phyloP scores from a whole-genome alignment of 2,797 vertebrate species.

The Thripadectes ignobilis region DNA sequence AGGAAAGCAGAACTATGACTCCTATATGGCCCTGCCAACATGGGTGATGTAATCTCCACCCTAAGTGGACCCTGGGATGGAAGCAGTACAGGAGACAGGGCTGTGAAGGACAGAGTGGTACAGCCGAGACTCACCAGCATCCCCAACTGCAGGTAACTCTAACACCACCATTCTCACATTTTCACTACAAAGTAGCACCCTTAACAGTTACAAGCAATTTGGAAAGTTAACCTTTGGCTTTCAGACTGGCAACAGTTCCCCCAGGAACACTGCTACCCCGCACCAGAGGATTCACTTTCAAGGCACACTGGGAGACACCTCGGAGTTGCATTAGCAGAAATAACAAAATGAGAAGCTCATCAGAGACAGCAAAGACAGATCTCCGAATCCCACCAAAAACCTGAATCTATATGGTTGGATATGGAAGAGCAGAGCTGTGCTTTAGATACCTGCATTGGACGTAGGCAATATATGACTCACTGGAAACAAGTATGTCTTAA shows the following conservation, averaged over 20 bases:
- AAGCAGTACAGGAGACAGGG: neutral
- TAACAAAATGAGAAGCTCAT: neutral
- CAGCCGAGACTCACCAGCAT: neutral
- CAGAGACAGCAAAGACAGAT: neutral
- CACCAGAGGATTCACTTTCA: neutral
- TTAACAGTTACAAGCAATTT: neutral
- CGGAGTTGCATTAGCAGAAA: neutral
- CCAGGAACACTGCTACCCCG: neutral
- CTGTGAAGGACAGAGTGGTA: accelerated
- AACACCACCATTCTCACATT: neutral
- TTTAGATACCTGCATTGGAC: neutral
- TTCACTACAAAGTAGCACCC: neutral
- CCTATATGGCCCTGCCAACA: neutral
- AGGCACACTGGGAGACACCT: neutral
- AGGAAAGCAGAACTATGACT: neutral
- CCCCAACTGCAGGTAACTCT: neutral
- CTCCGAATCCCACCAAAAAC: neutral
- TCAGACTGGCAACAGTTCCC: neutral
- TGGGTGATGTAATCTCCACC: neutral
- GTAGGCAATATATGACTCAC: neutral
- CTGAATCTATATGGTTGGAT: neutral
- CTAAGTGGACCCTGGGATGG: neutral
- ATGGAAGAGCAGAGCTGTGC: neutral
- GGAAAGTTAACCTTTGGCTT: neutral
- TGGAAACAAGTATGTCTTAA: neutral